Evolutionary conservation across 92 coral and sea anemone genomes (phyloP).

Genomic region (Metridium senile): DNA sequence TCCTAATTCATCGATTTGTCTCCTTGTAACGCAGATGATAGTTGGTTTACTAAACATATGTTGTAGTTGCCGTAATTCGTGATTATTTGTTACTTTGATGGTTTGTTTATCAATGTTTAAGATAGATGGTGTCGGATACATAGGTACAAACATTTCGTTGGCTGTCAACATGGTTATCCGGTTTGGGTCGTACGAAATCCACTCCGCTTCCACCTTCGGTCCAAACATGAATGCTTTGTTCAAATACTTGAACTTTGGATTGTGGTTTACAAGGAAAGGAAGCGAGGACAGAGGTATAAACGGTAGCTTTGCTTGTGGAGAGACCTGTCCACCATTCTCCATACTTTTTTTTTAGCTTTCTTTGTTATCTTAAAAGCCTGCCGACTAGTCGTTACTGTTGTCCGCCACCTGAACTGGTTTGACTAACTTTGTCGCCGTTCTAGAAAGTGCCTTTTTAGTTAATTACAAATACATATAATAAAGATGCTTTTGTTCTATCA

Average conservation of each 20-base stretch:
- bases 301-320: background rate
- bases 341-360: background rate
- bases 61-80: conserved; percentile 40
- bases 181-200: conserved; percentile 68
- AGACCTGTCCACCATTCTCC: background rate
- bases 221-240: conserved; percentile 35
- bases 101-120: conserved; percentile 40
- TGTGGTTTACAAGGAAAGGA: conserved; percentile 38
- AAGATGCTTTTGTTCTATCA: too few species aligned
- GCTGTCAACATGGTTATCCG: conserved; percentile 52
- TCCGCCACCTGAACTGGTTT: background rate
- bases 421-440: background rate
- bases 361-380: background rate
- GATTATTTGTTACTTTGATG: conserved; percentile 35
- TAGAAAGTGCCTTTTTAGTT: background rate
- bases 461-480: too few species aligned
- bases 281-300: conserved; percentile 59
- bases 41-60: conserved; percentile 51
- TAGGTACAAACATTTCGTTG: conserved; percentile 58
- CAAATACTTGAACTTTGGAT: conserved; percentile 27
- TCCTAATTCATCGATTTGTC: conserved; percentile 52
- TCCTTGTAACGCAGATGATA: conserved; percentile 53
- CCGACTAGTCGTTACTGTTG: background rate
- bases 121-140: conserved; percentile 44
- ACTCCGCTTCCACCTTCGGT: conserved; percentile 46